These are phyloP conservation scores for Anthophora plumipes DNA, from an alignment of 2,888 invertebrate genomes.

Conservation along the genomic window DNA sequence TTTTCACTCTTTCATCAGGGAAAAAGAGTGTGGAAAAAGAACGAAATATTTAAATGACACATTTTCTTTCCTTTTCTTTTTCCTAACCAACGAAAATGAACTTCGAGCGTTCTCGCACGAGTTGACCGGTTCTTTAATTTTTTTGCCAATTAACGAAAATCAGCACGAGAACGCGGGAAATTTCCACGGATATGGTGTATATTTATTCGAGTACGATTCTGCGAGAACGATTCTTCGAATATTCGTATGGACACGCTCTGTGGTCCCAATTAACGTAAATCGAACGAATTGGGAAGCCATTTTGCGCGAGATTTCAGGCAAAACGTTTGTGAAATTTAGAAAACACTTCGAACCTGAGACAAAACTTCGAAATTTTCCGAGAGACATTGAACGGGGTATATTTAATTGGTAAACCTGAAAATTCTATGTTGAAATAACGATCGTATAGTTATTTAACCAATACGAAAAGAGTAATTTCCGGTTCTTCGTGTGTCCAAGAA, in stretches of 20 bases:
- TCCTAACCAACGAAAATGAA: background rate
- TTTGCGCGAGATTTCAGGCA: background rate
- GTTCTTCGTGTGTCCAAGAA: background rate
- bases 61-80: background rate
- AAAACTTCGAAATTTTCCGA: too few relatives aligned
- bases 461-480: background rate
- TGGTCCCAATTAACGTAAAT: slow-evolving; percentile 32
- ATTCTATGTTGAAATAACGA: background rate
- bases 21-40: too few relatives aligned
- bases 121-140: slow-evolving; percentile 12
- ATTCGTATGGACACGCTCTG: background rate
- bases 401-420: background rate
- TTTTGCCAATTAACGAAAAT: slow-evolving; percentile 38
- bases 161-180: background rate
- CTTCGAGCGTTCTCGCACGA: background rate
- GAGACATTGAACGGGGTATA: background rate
- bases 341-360: too few relatives aligned
- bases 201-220: slow-evolving; percentile 1
- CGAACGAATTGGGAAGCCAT: slow-evolving; percentile 1
- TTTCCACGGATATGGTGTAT: background rate
- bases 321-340: background rate
- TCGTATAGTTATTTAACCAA: too few relatives aligned
- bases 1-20: too few relatives aligned
- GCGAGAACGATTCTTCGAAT: slow-evolving; percentile 1
- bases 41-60: too few relatives aligned